These are phyloP conservation scores for Beaufortia kweichowensis DNA, from an alignment of 2,113 vertebrate species.

Conservation along the genomic window DNA sequence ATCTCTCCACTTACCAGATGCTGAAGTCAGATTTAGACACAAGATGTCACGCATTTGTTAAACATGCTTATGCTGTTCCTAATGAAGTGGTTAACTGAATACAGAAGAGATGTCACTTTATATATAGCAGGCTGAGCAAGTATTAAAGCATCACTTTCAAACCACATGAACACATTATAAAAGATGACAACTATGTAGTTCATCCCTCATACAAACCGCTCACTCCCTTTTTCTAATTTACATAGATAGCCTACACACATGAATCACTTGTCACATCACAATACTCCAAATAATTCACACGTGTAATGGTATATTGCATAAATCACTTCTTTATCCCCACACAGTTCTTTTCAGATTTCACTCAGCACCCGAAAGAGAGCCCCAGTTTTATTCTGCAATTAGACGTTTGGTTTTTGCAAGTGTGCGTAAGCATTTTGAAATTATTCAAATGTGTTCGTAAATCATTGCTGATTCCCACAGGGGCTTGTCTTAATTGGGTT, in stretches of 20 bases:
- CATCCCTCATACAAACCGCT: slow-evolving; percentile 10
- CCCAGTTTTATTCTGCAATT: slow-evolving; percentile 1
- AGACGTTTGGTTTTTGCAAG: slow-evolving; percentile 3
- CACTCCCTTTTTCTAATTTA: neutral
- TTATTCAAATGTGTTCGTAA: neutral
- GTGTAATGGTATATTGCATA: slow-evolving; percentile 2
- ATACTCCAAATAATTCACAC: slow-evolving; percentile 1
- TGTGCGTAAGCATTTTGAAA: neutral
- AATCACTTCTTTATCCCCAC: slow-evolving; percentile 1
- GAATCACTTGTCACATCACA: slow-evolving; percentile 9
- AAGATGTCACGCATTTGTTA: neutral
- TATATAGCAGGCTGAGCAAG: slow-evolving; percentile 4
- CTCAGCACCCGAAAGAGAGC: neutral
- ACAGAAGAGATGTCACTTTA: slow-evolving; percentile 1
- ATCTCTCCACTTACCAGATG: neutral
- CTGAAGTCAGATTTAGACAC: neutral
- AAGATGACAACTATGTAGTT: slow-evolving; percentile 1
- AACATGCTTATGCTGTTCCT: neutral
- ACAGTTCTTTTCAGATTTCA: neutral
- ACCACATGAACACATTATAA: slow-evolving; percentile 12
- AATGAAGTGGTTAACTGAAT: slow-evolving; percentile 23
- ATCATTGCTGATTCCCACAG: neutral
- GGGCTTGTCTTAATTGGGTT: slow-evolving; percentile 12
- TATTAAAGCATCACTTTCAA: slow-evolving; percentile 28
- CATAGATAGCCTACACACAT: slow-evolving; percentile 3